These are phyloP conservation scores for Atherinomorus stipes DNA, from an alignment of 2,113 vertebrate genomes.

Conservation along the genomic window DNA sequence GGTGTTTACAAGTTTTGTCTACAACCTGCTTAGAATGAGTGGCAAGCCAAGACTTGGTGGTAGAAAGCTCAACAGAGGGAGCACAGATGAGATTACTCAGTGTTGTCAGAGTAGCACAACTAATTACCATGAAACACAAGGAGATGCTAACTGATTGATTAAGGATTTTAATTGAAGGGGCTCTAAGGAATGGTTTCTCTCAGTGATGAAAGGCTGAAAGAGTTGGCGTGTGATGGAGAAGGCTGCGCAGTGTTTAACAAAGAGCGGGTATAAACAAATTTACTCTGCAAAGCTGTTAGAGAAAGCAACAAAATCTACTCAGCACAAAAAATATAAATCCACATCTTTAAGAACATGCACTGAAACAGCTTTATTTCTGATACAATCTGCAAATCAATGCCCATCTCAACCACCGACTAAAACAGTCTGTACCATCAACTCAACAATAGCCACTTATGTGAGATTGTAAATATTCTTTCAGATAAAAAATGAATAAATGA, in stretches of 20 bases:
- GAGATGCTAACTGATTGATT: slow-evolving; percentile 77
- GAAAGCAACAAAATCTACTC: slow-evolving; percentile 22
- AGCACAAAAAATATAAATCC: slow-evolving; percentile 11
- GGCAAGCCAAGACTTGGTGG: slow-evolving; percentile 32
- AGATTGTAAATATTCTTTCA: not conserved
- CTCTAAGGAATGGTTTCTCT: slow-evolving; percentile 65
- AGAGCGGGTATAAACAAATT: too few relatives aligned
- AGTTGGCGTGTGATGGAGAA: slow-evolving; percentile 57
- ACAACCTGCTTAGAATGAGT: slow-evolving; percentile 54
- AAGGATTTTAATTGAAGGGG: slow-evolving; percentile 72
- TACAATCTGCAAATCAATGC: slow-evolving; percentile 28
- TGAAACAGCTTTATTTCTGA: slow-evolving; percentile 25
- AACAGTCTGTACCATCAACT: not conserved
- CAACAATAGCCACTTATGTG: not conserved
- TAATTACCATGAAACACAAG: slow-evolving; percentile 70
- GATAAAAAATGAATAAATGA: slow-evolving; percentile 17
- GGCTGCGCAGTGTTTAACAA: slow-evolving; percentile 17
- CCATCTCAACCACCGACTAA: slow-evolving; percentile 6
- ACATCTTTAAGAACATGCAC: not conserved
- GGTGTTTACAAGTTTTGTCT: slow-evolving; percentile 54
- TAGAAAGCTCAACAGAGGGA: slow-evolving; percentile 45
- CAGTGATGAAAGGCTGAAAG: slow-evolving; percentile 59
- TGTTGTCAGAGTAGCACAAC: slow-evolving; percentile 57
- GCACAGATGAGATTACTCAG: slow-evolving; percentile 58
- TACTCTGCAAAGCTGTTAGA: slow-evolving; percentile 4